phyloP scores from a whole-genome alignment of 2,113 vertebrate genomes.

The Neodon shergylaensis region DNA sequence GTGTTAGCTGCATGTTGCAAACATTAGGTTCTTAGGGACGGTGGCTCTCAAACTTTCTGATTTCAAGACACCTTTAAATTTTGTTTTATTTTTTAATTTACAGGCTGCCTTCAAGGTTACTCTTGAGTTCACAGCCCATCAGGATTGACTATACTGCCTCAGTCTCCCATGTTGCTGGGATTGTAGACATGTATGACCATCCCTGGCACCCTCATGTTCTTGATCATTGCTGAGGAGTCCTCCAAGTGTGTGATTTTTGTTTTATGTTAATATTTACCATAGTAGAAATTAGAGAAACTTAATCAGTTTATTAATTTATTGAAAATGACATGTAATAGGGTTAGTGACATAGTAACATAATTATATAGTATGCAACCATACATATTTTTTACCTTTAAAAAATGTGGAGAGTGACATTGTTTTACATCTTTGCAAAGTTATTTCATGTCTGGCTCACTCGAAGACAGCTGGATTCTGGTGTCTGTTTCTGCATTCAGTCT shows the following conservation, averaged over 20 bases:
- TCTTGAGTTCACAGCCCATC: background rate
- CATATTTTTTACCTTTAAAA: slow-evolving; percentile 28
- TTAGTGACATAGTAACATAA: slow-evolving; percentile 3
- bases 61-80: background rate
- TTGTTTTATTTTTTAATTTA: background rate
- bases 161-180: background rate
- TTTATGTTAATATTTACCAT: background rate
- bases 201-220: background rate
- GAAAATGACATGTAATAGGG: background rate
- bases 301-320: slow-evolving; percentile 33
- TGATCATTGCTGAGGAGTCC: background rate
- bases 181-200: background rate
- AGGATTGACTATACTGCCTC: background rate
- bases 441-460: slow-evolving; percentile 53
- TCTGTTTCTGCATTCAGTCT: slow-evolving; percentile 74
- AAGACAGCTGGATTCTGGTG: slow-evolving; percentile 72
- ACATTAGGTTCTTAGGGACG: background rate
- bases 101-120: background rate
- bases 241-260: background rate
- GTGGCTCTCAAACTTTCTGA: background rate
- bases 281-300: slow-evolving; percentile 1
- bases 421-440: slow-evolving; percentile 63
- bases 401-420: slow-evolving; percentile 17
- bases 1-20: background rate
- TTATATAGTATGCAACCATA: background rate